Conservation (phyloP, 1,140 invertebrate species). For the Bombus superbus region DNA sequence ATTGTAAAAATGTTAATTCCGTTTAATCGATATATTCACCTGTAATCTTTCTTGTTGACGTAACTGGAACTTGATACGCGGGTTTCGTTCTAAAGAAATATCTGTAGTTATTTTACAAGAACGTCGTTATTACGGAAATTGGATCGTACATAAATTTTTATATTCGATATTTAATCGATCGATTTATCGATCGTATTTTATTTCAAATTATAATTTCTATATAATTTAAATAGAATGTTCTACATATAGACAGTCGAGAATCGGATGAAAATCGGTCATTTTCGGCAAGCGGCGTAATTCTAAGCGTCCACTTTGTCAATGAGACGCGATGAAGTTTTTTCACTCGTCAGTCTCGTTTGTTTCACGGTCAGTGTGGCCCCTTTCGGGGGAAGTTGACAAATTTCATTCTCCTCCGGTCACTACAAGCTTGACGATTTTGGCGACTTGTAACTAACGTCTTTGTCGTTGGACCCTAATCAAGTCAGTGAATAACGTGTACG, state of each 20-base stretch:
- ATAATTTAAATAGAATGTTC: background rate
- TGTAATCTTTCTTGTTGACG: too few relatives aligned
- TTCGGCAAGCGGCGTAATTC: background rate
- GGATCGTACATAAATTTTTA: too few relatives aligned
- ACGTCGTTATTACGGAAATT: background rate
- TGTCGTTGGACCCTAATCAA: background rate
- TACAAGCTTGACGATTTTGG: background rate
- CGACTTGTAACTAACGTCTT: slow-evolving; percentile 3
- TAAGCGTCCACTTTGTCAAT: background rate
- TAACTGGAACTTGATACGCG: too few relatives aligned
- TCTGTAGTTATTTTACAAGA: too few relatives aligned
- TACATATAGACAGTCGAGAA: background rate
- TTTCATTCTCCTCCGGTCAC: background rate
- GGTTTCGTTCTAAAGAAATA: too few relatives aligned
- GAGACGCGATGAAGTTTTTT: slow-evolving; percentile 26
- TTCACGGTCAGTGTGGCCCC: slow-evolving; percentile 27
- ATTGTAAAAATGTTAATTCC: background rate
- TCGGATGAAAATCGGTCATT: background rate
- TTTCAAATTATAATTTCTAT: background rate
- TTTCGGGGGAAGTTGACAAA: slow-evolving; percentile 29
- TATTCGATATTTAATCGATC: too few relatives aligned
- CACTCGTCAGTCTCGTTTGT: slow-evolving; percentile 24
- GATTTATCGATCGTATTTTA: too few relatives aligned
- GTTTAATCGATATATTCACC: too few relatives aligned
- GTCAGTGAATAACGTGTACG: background rate